phyloP scores from a whole-genome alignment of 1,140 invertebrate genomes.

The Pseudomyrmex pallidus region DNA sequence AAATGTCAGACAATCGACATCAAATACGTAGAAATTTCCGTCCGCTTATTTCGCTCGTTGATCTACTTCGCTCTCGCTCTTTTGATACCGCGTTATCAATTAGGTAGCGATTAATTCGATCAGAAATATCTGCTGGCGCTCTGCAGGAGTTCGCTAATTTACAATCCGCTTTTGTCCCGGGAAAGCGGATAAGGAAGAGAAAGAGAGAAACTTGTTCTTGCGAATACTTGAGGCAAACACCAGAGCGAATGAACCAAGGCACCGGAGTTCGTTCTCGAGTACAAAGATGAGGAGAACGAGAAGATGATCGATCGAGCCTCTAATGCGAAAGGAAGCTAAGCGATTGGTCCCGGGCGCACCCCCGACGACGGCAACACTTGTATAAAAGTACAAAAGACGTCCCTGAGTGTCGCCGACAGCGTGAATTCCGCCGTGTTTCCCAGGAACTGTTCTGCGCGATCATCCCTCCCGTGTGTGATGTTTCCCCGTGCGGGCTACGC shows the following conservation, averaged over 20 bases:
- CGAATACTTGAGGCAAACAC: background rate
- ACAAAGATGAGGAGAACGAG: background rate
- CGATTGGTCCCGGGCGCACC: slow-evolving; percentile 51
- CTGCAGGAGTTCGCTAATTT: slow-evolving; percentile 2
- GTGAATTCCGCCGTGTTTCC: slow-evolving; percentile 23
- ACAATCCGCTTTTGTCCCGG: slow-evolving; percentile 10
- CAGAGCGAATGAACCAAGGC: slow-evolving; percentile 45
- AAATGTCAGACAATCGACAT: background rate
- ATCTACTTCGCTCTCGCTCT: background rate
- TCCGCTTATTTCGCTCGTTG: background rate
- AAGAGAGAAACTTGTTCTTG: background rate
- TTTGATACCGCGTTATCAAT: slow-evolving; percentile 5
- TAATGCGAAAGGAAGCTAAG: slow-evolving; percentile 13
- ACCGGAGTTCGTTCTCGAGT: slow-evolving; percentile 43
- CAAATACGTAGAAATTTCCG: background rate
- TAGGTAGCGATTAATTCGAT: slow-evolving; percentile 14
- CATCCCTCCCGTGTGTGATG: background rate
- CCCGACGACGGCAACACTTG: slow-evolving; percentile 18
- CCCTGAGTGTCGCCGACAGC: slow-evolving; percentile 17
- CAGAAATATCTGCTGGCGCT: background rate
- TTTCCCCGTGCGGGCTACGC: background rate
- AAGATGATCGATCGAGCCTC: slow-evolving; percentile 47
- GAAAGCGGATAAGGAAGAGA: background rate
- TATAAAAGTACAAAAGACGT: slow-evolving; percentile 71
- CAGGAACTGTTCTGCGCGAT: slow-evolving; percentile 36